Evolutionary conservation across 2,113 vertebrate species (phyloP), one percentile per base, ranked within the genome.

Genomic region (Connochaetes taurinus): DNA sequence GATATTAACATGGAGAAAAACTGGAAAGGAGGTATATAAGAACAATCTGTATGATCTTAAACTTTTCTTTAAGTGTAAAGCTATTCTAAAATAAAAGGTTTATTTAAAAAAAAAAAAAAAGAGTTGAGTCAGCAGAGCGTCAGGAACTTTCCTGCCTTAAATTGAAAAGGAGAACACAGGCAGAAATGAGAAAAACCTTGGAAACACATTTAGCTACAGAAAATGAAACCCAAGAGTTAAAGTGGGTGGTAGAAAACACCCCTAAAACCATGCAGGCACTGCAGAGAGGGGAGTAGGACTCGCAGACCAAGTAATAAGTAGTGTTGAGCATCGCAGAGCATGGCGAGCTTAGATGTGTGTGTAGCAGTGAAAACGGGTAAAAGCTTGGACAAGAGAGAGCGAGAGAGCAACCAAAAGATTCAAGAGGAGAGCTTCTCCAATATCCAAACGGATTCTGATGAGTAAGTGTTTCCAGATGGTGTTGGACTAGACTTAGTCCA

Each of bases 321-420:
- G 27, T 52, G 10, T 1, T n/a, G 64, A 91, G 2, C 4, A 6
- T 2, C 5, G 1, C n/a, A 29, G 9, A 19, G 12, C 4, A 13
- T 47, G 31, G 14, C 7, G 21, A 50, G 31, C 91, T 36, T 33
- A 11, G 55, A 19, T 14, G 9, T 55, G 13, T 19, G 1, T 67
- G 78, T 36, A 88, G 62, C 67, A 85, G 9, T 57, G 25, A n/a
- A n/a, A 12, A 85, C 3, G 13, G 12, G 13, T 27, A 33, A 53
- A 76, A 82, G 74, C 23, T 29, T 43, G 19, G 31, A 21, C 7
- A 29, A 33, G 13, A 25, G 82, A 84, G 43, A 92, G 15, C 19
- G 3, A 13, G 92, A 87, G n/a, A 53, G 14, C 43, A 19, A 6
- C 0, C 12, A 23, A 9, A 74, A 21, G 17, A 82, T 81, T 1